Conservation (phyloP, 2,113 vertebrate species). For the Saccopteryx bilineata region DNA sequence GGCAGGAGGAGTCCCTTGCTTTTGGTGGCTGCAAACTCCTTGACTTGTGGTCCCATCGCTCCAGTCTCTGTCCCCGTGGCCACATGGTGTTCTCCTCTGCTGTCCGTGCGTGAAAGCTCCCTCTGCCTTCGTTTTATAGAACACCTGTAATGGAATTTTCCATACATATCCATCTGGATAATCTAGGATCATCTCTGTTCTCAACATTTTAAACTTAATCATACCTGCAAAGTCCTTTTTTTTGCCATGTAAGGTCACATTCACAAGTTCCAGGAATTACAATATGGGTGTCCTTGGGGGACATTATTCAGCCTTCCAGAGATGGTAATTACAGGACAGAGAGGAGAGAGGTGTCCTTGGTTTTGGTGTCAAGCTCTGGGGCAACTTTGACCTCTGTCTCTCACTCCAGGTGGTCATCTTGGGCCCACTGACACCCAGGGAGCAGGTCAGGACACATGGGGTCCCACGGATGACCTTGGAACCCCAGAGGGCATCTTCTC, state of each 20-base stretch:
- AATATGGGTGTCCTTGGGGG: background rate
- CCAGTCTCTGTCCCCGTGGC: background rate
- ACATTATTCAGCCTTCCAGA: too few relatives aligned
- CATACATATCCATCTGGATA: background rate
- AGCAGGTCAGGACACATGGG: background rate
- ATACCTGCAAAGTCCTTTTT: background rate
- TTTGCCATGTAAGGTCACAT: fast-evolving
- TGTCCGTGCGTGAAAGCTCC: background rate
- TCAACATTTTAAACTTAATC: background rate
- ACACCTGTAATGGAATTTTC: background rate
- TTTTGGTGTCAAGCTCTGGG: fast-evolving
- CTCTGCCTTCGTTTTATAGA: background rate
- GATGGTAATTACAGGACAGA: background rate
- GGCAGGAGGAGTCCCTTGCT: background rate
- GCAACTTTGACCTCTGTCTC: background rate
- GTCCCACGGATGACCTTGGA: too few relatives aligned
- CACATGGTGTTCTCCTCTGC: too few relatives aligned
- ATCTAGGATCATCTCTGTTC: background rate
- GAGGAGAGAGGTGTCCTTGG: background rate
- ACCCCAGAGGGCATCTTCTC: background rate
- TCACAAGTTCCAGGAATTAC: too few relatives aligned
- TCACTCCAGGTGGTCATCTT: fast-evolving
- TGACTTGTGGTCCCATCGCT: background rate
- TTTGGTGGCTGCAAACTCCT: too few relatives aligned
- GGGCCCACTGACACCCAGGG: background rate